A percentile compares a stretch with the other conserved stretches of the same genome.
Evolutionary conservation across 2,113 vertebrate species (phyloP).

Genomic region (Sterna hirundo): DNA sequence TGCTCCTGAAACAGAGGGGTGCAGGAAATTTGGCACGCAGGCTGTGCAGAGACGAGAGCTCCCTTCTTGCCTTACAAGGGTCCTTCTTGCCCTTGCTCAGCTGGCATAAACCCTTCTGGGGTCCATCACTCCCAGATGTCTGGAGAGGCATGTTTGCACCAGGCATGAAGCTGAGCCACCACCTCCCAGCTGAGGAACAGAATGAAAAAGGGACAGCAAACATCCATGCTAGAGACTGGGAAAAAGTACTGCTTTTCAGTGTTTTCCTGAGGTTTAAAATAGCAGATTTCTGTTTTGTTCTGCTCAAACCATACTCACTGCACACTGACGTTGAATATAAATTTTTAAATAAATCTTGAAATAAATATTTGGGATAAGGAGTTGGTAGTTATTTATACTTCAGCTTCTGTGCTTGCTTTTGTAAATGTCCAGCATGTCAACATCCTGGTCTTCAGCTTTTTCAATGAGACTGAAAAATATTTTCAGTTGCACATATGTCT

Average conservation of each 20-base stretch:
- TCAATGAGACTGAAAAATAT: not conserved
- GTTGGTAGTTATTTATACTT: not conserved
- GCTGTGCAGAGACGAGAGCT: not conserved
- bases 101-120: not conserved
- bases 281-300: not conserved
- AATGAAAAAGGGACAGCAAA: not conserved
- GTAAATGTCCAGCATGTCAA: not conserved
- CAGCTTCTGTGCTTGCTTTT: not conserved
- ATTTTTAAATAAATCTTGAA: not conserved
- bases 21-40: not conserved
- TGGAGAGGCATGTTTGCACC: rapidly evolving
- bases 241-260: not conserved
- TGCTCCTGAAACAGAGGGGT: not conserved
- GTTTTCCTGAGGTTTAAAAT: not conserved
- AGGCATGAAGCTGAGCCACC: not conserved
- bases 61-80: not conserved
- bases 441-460: not conserved
- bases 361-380: not conserved
- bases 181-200: not conserved
- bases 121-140: rapidly evolving
- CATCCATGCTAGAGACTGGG: rapidly evolving
- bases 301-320: not conserved
- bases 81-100: not conserved
- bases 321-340: rapidly evolving
- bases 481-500: not conserved